Percentiles rank a stretch among this genome's conserved stretches.
Evolutionary conservation across 2,113 vertebrate species (phyloP).

Genomic region (Atherinomorus stipes): DNA sequence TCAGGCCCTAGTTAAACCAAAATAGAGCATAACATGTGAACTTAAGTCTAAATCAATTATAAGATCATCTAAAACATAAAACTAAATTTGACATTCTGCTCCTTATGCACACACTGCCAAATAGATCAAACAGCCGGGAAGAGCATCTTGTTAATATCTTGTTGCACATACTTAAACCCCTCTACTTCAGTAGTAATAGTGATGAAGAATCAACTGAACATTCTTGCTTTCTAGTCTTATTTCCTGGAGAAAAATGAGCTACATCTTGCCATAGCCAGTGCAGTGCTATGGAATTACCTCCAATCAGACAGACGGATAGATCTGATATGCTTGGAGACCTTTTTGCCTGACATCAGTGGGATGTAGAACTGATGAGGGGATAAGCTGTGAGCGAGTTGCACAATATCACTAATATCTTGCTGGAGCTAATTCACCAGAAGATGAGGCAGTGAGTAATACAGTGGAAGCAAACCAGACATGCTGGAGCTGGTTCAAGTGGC

Average conservation of each 20-base stretch:
- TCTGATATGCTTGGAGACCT: conserved; percentile 42
- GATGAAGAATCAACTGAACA: conserved; percentile 34
- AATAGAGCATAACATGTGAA: too few species aligned
- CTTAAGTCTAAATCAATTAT: too few species aligned
- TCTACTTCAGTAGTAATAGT: conserved; percentile 19
- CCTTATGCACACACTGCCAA: background rate
- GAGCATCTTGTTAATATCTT: conserved; percentile 44
- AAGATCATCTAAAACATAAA: too few species aligned
- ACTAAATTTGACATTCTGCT: too few species aligned
- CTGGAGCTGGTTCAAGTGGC: background rate
- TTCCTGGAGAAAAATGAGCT: conserved; percentile 29
- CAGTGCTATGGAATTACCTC: conserved; percentile 52
- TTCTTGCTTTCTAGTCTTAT: conserved; percentile 41
- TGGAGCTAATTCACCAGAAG: conserved; percentile 47
- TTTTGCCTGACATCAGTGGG: conserved; percentile 50
- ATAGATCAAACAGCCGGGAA: conserved; percentile 25
- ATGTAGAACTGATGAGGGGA: conserved; percentile 67
- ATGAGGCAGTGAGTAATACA: conserved; percentile 14
- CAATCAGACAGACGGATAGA: conserved; percentile 48
- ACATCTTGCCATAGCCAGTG: conserved; percentile 19
- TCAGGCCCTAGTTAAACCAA: too few species aligned
- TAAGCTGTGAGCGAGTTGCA: conserved; percentile 45
- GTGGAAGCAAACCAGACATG: conserved; percentile 22
- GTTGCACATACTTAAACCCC: conserved; percentile 44
- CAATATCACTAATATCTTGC: conserved; percentile 58